Conservation (phyloP, 2,113 vertebrate species). For the Climacteris rufus region DNA sequence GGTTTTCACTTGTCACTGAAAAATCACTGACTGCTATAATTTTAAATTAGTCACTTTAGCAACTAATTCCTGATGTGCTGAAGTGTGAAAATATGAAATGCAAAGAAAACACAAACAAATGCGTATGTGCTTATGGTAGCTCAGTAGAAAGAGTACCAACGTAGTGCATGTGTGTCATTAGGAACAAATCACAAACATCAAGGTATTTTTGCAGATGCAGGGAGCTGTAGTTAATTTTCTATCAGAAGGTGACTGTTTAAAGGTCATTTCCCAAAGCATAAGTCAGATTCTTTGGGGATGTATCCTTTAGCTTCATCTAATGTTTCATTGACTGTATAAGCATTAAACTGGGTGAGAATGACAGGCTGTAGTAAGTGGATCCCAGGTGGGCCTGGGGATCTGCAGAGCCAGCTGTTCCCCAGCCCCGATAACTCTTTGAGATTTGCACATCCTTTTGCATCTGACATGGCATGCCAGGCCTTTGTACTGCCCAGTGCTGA, state of each 20-base stretch:
- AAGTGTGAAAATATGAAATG: conserved; percentile 22
- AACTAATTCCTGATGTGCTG: background rate
- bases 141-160: background rate
- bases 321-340: conserved; percentile 68
- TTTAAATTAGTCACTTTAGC: conserved; percentile 45
- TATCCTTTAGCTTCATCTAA: conserved; percentile 61
- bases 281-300: conserved; percentile 52
- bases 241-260: conserved; percentile 25
- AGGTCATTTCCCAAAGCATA: conserved; percentile 50
- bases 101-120: background rate
- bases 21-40: background rate
- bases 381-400: conserved; percentile 66
- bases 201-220: conserved; percentile 15
- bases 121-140: background rate
- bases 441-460: conserved; percentile 66
- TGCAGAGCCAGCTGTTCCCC: conserved; percentile 68
- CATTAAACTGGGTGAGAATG: conserved; percentile 48
- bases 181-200: background rate
- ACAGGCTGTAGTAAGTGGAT: conserved; percentile 60
- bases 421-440: conserved; percentile 55
- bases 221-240: background rate
- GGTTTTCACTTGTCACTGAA: conserved; percentile 15
- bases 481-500: conserved; percentile 63
- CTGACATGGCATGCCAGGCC: conserved; percentile 52
- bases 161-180: background rate